Evolutionary conservation across 2,797 vertebrate species (phyloP).

Genomic region (Lagocephalus sceleratus): DNA sequence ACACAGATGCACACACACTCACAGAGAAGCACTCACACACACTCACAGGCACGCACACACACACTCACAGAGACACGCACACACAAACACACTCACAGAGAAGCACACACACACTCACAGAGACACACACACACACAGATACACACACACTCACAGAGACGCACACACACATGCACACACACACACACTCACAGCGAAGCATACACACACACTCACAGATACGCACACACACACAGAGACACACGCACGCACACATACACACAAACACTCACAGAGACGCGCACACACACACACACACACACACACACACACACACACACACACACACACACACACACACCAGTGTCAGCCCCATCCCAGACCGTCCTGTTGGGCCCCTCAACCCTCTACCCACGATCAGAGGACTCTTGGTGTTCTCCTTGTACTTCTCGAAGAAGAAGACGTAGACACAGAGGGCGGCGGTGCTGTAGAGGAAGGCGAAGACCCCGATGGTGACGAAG

Average conservation of each 20-base stretch:
- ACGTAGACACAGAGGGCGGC: slow-evolving; percentile 80
- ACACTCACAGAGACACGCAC: neutral
- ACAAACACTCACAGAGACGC: too few relatives aligned
- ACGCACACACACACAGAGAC: neutral
- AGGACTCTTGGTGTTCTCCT: slow-evolving; percentile 87
- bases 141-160: too few relatives aligned
- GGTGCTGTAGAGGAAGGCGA: slow-evolving; percentile 86
- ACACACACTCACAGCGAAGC: neutral
- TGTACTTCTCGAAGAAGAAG: slow-evolving; percentile 86
- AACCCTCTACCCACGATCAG: slow-evolving; percentile 74
- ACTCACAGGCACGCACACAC: neutral
- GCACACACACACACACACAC: neutral
- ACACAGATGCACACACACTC: neutral
- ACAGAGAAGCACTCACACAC: neutral
- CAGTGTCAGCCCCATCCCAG: neutral
- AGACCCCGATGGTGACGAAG: slow-evolving; percentile 88
- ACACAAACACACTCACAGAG: neutral
- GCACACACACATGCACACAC: too few relatives aligned
- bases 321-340: neutral
- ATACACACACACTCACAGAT: neutral
- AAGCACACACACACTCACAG: neutral
- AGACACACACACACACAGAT: neutral
- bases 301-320: neutral
- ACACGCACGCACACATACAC: neutral
- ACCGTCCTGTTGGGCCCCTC: neutral